Evolutionary conservation across 2,888 invertebrate species (phyloP).

Genomic region (Neoitamus cyanurus): DNA sequence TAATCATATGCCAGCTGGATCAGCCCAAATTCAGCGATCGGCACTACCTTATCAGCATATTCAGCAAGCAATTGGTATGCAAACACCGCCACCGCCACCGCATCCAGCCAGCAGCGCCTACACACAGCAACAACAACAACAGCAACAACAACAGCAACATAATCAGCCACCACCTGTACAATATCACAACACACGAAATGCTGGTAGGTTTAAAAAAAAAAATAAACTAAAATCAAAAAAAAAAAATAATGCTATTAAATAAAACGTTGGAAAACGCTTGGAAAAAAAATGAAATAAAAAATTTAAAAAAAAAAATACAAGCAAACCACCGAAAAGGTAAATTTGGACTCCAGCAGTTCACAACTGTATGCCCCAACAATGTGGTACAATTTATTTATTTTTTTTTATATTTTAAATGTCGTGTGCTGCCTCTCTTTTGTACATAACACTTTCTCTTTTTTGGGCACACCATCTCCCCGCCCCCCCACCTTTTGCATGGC

Average conservation of each 20-base stretch:
- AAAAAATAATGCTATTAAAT: neutral
- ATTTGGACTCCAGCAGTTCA: neutral
- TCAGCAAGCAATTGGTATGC: conserved; percentile 8
- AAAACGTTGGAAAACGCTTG: neutral
- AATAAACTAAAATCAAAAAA: neutral
- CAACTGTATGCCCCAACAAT: neutral
- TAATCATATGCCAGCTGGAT: neutral
- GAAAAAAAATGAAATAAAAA: neutral
- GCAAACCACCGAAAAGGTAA: neutral
- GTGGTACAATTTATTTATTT: neutral
- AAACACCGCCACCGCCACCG: conserved; percentile 4
- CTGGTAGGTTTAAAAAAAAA: conserved; percentile 47
- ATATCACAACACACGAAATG: conserved; percentile 41
- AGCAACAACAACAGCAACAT: neutral
- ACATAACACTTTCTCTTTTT: neutral
- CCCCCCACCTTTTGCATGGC: neutral
- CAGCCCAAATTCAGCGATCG: neutral
- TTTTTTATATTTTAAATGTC: neutral
- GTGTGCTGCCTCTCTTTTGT: neutral
- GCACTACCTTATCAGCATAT: conserved; percentile 5
- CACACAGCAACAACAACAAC: conserved; percentile 3
- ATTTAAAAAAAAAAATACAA: neutral
- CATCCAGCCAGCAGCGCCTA: conserved; percentile 14
- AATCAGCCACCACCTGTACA: conserved; percentile 6
- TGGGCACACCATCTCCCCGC: neutral